These are phyloP conservation scores for Phylloscopus collybita DNA, from an alignment of 2,797 vertebrate species.

Conservation along the genomic window DNA sequence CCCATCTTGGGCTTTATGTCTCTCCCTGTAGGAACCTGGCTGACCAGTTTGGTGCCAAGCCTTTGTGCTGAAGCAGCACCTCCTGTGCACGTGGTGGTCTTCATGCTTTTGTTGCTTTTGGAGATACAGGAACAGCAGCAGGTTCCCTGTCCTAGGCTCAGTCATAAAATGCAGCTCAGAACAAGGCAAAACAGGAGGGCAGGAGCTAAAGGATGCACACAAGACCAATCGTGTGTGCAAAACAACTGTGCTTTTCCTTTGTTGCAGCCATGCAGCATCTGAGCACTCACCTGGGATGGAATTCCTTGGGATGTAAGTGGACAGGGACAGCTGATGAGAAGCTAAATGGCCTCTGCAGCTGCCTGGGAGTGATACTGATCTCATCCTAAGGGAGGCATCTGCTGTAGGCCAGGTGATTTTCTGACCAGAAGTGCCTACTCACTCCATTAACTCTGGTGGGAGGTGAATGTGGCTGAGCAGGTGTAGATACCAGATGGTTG, in stretches of 20 bases:
- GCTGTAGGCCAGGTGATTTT: constrained; percentile 2
- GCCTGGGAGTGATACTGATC: neutral
- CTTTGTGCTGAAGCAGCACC: neutral
- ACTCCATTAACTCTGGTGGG: neutral
- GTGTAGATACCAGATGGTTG: neutral
- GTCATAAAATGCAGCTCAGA: neutral
- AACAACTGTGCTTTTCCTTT: neutral
- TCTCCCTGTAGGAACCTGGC: neutral
- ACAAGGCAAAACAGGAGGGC: neutral
- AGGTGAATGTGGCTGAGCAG: constrained; percentile 22
- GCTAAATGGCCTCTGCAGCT: constrained; percentile 2
- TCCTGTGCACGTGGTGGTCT: neutral
- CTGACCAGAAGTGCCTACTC: neutral
- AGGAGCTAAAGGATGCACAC: neutral
- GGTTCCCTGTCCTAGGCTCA: neutral
- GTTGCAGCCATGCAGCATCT: neutral
- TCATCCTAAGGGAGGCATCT: constrained; percentile 21
- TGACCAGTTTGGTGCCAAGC: neutral
- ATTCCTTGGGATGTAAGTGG: neutral
- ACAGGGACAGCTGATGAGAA: neutral
- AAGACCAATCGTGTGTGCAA: neutral
- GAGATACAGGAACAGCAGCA: neutral
- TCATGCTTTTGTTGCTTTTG: neutral
- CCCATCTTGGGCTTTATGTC: neutral
- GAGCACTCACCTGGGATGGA: neutral